Evolutionary conservation across 2,797 vertebrate species (phyloP).

Genomic region (Phrynocephalus vlangalii): DNA sequence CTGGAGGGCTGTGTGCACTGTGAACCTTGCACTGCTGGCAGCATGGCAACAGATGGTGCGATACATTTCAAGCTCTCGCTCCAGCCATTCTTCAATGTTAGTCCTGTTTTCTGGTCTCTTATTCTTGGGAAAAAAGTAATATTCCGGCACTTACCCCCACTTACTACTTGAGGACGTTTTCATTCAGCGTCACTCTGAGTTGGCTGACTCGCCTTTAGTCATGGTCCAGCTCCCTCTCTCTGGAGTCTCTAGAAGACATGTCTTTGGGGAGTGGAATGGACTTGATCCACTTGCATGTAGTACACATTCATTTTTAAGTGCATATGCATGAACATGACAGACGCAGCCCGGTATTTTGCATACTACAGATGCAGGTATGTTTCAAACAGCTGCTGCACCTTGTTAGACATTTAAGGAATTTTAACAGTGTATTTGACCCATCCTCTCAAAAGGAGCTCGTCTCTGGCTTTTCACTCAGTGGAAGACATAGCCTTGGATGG

Average conservation of each 20-base stretch:
- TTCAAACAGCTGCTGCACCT: neutral
- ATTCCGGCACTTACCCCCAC: no score
- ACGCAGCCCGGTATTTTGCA: neutral
- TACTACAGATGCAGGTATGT: neutral
- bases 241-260: neutral
- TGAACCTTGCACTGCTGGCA: neutral
- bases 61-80: no score
- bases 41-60: neutral
- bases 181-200: neutral
- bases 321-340: neutral
- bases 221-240: neutral
- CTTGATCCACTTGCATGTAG: no score
- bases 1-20: no score
- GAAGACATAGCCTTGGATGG: neutral
- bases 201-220: neutral
- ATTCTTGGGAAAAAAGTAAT: neutral
- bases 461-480: slow-evolving; percentile 7
- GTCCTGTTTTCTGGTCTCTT: neutral
- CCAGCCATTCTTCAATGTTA: neutral
- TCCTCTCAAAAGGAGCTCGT: neutral
- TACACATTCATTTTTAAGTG: no score
- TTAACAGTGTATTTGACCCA: neutral
- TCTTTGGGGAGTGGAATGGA: neutral
- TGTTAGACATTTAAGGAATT: neutral
- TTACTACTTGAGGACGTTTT: neutral